These are phyloP conservation scores for Dryadula phaetusa DNA, from an alignment of 2,888 invertebrate species.

Conservation along the genomic window DNA sequence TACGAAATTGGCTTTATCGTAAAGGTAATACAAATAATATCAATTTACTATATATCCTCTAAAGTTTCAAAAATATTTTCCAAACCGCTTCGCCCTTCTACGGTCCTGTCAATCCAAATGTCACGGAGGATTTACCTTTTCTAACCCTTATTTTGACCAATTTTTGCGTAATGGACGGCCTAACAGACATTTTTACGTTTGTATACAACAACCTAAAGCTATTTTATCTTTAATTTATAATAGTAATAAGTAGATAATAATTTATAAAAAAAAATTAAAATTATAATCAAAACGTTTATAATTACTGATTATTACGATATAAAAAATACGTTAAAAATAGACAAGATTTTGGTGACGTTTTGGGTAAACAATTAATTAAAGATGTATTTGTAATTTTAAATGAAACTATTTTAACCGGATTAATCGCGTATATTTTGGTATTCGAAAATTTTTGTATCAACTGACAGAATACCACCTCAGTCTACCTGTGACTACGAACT, in stretches of 20 bases:
- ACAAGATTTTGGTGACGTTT: no score
- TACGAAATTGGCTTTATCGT: not conserved
- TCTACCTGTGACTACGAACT: no score
- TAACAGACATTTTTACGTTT: not conserved
- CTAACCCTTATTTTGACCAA: constrained; percentile 21
- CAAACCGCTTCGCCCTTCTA: constrained; percentile 8
- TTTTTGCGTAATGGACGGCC: constrained; percentile 18
- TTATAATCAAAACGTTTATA: no score
- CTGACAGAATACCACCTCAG: no score
- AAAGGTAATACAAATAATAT: constrained; percentile 12
- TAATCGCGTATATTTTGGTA: no score
- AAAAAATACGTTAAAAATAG: no score
- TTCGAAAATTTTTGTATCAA: no score
- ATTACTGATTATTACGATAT: no score
- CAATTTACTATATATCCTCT: not conserved
- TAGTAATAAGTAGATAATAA: not conserved
- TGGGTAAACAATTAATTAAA: no score
- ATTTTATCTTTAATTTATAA: not conserved
- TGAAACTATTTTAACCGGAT: no score
- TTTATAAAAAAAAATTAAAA: no score
- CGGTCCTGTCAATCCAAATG: constrained; percentile 27
- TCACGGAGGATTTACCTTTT: constrained; percentile 26
- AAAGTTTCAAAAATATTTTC: constrained; percentile 17
- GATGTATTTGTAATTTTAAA: no score
- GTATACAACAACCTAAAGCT: not conserved